Conservation (phyloP, 2,797 vertebrate species). For the Lacerta agilis region DNA sequence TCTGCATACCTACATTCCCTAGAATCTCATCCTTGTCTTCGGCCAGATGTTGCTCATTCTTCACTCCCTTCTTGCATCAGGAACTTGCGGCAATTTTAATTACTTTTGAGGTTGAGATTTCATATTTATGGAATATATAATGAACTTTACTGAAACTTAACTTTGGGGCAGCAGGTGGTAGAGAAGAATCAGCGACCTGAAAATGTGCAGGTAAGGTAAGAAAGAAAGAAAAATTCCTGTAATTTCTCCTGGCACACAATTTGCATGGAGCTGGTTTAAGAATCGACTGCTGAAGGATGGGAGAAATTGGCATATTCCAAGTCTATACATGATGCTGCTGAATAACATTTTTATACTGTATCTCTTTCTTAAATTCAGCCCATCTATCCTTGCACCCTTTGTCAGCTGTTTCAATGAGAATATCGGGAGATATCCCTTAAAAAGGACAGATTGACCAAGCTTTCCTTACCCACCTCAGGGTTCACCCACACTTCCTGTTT, state of each 20-base stretch:
- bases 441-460: too few species aligned
- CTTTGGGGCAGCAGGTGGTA: neutral
- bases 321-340: neutral
- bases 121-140: constrained; percentile 18
- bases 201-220: neutral
- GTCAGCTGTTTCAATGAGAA: constrained; percentile 49
- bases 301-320: constrained; percentile 39
- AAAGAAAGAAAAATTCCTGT: too few species aligned
- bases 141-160: constrained; percentile 1
- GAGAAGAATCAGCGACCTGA: constrained; percentile 3
- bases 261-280: neutral
- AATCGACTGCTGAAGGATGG: constrained; percentile 22
- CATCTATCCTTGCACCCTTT: constrained; percentile 14
- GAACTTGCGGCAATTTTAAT: constrained; percentile 3
- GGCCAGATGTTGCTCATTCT: neutral
- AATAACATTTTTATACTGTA: constrained; percentile 3
- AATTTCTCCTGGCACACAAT: neutral
- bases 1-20: neutral
- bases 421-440: neutral
- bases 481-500: too few species aligned
- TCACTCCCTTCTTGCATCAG: neutral
- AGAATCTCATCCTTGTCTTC: constrained; percentile 9
- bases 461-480: too few species aligned
- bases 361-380: constrained; percentile 54
- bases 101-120: constrained; percentile 11